Conservation (phyloP, 2,797 vertebrate genomes). For the Pseudocheirus occidentalis region DNA sequence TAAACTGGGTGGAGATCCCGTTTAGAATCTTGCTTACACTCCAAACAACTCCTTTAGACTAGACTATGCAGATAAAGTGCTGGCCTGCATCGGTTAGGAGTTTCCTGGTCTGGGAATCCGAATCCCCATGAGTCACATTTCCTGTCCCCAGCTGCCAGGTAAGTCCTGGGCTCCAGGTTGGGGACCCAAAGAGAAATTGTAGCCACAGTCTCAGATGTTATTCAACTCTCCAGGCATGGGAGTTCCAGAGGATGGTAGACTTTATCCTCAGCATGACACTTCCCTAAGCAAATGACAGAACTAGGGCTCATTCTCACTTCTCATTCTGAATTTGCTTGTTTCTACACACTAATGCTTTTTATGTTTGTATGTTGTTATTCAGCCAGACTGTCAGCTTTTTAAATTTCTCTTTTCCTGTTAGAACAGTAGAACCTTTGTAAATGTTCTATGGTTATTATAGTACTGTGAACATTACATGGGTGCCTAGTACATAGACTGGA, state of each 20-base stretch:
- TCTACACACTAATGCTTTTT: constrained; percentile 17
- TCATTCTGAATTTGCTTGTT: constrained; percentile 13
- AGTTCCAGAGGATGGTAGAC: not conserved
- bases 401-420: constrained; percentile 36
- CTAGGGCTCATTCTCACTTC: not conserved
- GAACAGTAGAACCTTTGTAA: constrained; percentile 21
- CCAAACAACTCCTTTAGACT: not conserved
- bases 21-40: no score
- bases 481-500: constrained; percentile 23
- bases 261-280: not conserved
- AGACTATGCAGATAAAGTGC: not conserved
- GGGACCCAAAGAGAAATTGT: not conserved
- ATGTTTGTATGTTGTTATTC: not conserved
- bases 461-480: not conserved
- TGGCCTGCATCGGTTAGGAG: not conserved
- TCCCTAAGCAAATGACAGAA: not conserved
- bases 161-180: not conserved
- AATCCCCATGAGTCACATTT: not conserved
- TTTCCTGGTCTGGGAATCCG: not conserved
- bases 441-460: not conserved
- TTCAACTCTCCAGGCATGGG: not conserved
- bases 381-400: not conserved
- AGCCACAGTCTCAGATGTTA: not conserved
- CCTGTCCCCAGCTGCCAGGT: not conserved
- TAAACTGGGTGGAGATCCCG: no score